Conservation (phyloP, 1,140 invertebrate genomes). For the Neoseiulus cucumeris region DNA sequence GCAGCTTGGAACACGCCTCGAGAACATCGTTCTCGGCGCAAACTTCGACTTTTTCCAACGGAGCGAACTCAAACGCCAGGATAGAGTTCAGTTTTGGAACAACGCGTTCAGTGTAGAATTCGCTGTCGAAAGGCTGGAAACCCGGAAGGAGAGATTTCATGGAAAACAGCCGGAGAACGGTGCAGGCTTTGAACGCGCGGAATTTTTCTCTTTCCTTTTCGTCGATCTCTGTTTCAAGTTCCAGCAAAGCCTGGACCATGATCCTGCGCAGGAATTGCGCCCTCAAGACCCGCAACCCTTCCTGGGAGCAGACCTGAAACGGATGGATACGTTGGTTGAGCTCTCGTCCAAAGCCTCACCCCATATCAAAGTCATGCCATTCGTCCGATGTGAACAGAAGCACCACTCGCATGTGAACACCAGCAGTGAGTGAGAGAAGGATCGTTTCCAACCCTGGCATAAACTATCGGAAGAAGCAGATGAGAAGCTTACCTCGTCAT, state of each 20-base stretch:
- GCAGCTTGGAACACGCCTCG: background rate
- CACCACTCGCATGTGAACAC: too few relatives aligned
- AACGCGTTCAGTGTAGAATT: background rate
- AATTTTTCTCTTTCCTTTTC: background rate
- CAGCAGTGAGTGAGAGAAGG: too few relatives aligned
- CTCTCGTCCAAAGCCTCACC: too few relatives aligned
- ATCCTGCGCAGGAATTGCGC: background rate
- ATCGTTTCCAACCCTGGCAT: too few relatives aligned
- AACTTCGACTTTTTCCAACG: background rate
- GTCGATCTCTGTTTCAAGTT: background rate
- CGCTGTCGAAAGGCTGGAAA: background rate
- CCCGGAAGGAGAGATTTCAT: background rate
- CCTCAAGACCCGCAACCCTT: background rate
- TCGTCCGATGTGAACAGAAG: too few relatives aligned
- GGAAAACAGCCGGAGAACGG: background rate
- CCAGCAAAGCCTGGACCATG: background rate
- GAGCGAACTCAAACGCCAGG: background rate
- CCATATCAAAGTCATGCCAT: too few relatives aligned
- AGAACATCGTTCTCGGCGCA: background rate
- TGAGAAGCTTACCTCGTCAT: too few relatives aligned
- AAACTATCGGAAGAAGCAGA: too few relatives aligned
- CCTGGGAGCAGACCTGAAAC: too few relatives aligned
- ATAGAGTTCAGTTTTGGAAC: background rate
- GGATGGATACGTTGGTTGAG: too few relatives aligned
- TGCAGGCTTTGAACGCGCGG: background rate